Base-by-base conservation (phyloP, 2,113 vertebrate species). In the Datnioides undecimradiatus region DNA sequence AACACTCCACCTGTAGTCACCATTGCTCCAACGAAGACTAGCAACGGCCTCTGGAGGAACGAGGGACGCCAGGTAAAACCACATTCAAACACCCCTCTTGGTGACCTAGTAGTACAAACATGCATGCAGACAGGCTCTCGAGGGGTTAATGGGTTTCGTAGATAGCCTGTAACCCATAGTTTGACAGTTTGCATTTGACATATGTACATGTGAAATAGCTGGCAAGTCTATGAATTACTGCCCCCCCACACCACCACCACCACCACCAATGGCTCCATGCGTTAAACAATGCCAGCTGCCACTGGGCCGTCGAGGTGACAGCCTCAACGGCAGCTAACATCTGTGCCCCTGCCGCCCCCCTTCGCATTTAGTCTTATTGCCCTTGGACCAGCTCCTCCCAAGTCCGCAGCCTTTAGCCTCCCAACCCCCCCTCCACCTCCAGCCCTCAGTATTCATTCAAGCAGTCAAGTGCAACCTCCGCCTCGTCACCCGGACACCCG, bases 1-100 rank as follows among this genome's bases (percentile, higher is more conserved):
- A 99, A 96, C 94, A 99, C 98, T 0, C 98, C 98, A 0, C 98
- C 98, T 0, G 98, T 99, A 43, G 98, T 99, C 89, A 99, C 98
- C 91, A 99, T 99, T 31, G 98, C 98, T 83, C 98, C 98, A 13
- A 99, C 98, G 36, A 99, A 99, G 92, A 98, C 98, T 0, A 97
- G 98, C 93, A 99, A 99, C 23, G 97, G 98, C 49, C 95, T 98
- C 51, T 99, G 98, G 98, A 96, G 98, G 87, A 99, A 94, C 1
- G 98, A 99, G 84, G 95, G 96, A 80, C 96, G 98, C 29, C 96
- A 99, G 97, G 98, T 99, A 93, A 13, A 74, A 17, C 14, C 21
- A 12, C 11, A 46, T 31, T 51, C 11, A 73, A 33, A 72, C 46
- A 31, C 45, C 7, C 2, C 12, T 31, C 31, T 12, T 14, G 4